phyloP scores from a whole-genome alignment of 2,888 invertebrate genomes.

The Epistrophe eligans region DNA sequence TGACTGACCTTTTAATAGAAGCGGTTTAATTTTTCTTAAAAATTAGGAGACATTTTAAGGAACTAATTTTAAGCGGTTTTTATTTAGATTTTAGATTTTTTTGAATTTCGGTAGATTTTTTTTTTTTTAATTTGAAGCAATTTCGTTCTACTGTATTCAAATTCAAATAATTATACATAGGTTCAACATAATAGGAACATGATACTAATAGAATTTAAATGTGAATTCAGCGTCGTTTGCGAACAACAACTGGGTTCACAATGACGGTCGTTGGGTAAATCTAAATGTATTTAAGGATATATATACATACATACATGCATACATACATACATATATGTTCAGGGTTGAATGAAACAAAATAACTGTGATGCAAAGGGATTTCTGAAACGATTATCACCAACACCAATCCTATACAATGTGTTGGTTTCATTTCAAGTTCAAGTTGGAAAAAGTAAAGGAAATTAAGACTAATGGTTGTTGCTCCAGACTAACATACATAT shows the following conservation, averaged over 20 bases:
- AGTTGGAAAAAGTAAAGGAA: background rate
- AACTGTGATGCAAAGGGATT: background rate
- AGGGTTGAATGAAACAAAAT: background rate
- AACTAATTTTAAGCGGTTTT: no score
- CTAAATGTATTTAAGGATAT: constrained; percentile 15
- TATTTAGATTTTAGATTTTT: no score
- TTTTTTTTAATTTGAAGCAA: background rate
- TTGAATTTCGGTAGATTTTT: background rate
- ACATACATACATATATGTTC: no score
- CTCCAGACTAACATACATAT: background rate
- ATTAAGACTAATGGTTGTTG: constrained; percentile 25
- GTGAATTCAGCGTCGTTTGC: constrained; percentile 3
- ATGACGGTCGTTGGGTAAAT: background rate
- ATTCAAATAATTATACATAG: background rate
- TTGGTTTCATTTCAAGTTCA: background rate
- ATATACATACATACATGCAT: no score
- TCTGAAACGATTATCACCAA: constrained; percentile 8
- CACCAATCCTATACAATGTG: background rate
- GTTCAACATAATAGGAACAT: background rate
- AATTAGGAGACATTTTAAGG: no score
- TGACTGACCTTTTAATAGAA: no score
- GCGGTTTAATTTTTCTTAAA: no score
- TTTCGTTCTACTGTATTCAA: background rate
- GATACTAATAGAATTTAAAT: constrained; percentile 32
- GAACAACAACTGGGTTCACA: background rate